Base-by-base conservation (phyloP, 2,797 vertebrate genomes). In the Lacerta viridis region DNA sequence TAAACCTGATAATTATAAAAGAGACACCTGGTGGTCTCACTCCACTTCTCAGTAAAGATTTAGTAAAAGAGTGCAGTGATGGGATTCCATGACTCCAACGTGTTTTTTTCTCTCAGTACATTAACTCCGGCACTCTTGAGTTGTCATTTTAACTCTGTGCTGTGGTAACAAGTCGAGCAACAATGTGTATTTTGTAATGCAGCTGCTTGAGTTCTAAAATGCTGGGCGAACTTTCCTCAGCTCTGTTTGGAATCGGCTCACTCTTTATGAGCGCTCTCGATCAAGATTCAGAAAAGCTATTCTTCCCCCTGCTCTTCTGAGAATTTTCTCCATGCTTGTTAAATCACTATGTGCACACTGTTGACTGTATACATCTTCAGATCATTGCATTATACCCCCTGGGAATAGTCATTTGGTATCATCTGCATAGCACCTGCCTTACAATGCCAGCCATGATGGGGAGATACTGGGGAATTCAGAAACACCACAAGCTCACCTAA, bases 1-100 rank as follows among this genome's bases (percentile, higher is more conserved):
- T 61, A 85, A 81, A 84, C 71, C 83, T 66, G 69, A 68, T 87
- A 84, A 84, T 87, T 84, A 69, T 87, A 75, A 90, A 84, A 80
- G 77, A 76, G 71, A 75, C 71, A 87, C 76, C 86, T 87, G 77
- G 71, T 84, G 89, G 86, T 90, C 61, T 84, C 59, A 43, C 36
- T 69, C 59, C 23, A 75, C 71, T 80, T 90, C 43, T 68, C 71
- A 4, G 69, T 55, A 74, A 87, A 80, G 43, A n/a, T 79, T 80
- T 84, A 80, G n/a, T 90, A 61, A 72, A 80, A 75, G 68, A 68
- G 18, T 33, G 27, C 72, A 50, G 59, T 77, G 69, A 13, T 59
- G 69, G 23, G 81, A 25, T 80, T 86, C 61, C n/a, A 61, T 78
- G n/a, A 29, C 61, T 71, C 69, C 36, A 55, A 69, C 23, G 25